Conservation (phyloP, 1,140 invertebrate species). For the Muscidifurax raptorellus region DNA sequence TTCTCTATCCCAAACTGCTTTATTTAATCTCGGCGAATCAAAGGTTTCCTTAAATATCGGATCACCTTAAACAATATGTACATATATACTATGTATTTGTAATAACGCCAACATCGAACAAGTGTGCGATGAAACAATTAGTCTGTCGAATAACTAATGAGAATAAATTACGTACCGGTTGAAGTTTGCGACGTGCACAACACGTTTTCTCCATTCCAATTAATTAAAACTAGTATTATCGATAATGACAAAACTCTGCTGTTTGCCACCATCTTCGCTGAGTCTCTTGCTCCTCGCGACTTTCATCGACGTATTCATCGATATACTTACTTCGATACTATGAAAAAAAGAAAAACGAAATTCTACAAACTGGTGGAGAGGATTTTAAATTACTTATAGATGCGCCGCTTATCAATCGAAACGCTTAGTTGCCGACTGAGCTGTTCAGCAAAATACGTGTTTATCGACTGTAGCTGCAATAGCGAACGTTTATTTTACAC, state of each 20-base stretch:
- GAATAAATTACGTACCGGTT: conserved; percentile 31
- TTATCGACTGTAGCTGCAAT: conserved; percentile 17
- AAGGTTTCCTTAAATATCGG: conserved; percentile 65
- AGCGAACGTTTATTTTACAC: background rate
- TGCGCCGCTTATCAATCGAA: background rate
- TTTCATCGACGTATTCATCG: background rate
- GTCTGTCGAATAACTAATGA: background rate
- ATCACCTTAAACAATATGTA: conserved; percentile 26
- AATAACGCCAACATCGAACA: background rate
- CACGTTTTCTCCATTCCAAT: conserved; percentile 20
- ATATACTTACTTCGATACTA: background rate
- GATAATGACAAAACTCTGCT: background rate
- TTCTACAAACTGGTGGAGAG: background rate
- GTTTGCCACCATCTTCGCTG: conserved; percentile 14
- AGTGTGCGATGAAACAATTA: background rate
- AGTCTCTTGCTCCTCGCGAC: background rate
- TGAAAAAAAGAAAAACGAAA: conserved; percentile 18
- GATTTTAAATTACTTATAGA: conserved; percentile 8
- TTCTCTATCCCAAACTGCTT: conserved; percentile 60
- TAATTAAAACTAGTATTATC: conserved; percentile 28
- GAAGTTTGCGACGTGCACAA: background rate
- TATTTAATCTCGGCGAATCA: conserved; percentile 45
- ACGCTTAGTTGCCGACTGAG: background rate
- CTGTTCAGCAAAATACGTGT: background rate
- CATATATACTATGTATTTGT: background rate